phyloP scores from a whole-genome alignment of 2,888 invertebrate species.

The Catocala nupta region DNA sequence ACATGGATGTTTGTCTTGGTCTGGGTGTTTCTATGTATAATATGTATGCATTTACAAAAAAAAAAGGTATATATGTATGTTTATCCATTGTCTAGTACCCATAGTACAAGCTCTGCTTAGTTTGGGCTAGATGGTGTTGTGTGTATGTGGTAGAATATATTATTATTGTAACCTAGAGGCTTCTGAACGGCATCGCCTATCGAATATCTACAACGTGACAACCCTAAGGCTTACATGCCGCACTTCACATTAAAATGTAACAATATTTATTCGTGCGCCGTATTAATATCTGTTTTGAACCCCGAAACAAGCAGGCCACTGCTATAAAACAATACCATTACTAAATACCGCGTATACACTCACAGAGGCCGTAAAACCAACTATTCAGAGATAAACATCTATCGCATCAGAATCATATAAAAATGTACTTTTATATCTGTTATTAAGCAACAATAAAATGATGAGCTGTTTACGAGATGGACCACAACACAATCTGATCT shows the following conservation, averaged over 20 bases:
- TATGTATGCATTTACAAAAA: no score
- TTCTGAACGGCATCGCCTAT: no score
- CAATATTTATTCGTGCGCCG: background rate
- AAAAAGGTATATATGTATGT: no score
- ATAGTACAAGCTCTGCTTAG: no score
- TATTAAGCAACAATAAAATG: conserved; percentile 79
- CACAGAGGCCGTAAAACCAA: conserved; percentile 63
- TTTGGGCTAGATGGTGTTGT: no score
- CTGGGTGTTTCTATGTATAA: no score
- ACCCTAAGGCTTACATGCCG: no score
- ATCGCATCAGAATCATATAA: conserved; percentile 76
- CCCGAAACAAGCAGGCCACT: conserved; percentile 40
- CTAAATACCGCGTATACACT: conserved; percentile 53
- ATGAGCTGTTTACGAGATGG: conserved; percentile 30
- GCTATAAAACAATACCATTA: conserved; percentile 57
- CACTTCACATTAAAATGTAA: background rate
- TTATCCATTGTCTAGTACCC: no score
- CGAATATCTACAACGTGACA: no score
- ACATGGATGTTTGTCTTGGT: no score
- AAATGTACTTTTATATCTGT: conserved; percentile 76
- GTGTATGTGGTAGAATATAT: no score
- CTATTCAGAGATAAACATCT: conserved; percentile 78
- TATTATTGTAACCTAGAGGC: no score
- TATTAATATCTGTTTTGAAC: conserved; percentile 19
- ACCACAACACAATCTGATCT: conserved; percentile 65